Evolutionary conservation across 1,140 invertebrate genomes (phyloP).

Genomic region (Drosophila nikananu): DNA sequence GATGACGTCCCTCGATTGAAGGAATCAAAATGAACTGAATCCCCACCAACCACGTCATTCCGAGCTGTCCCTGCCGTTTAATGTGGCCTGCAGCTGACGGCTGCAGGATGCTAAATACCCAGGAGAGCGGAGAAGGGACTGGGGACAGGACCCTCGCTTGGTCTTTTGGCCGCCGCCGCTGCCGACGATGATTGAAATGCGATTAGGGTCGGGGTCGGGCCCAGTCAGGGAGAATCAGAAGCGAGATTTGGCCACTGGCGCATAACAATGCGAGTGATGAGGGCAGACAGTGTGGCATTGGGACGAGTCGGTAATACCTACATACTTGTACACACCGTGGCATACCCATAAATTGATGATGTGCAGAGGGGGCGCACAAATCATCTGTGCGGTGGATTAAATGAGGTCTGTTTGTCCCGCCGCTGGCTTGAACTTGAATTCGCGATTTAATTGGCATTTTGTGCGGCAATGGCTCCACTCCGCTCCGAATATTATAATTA

Average conservation of each 20-base stretch:
- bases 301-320: conserved; percentile 12
- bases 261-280: conserved; percentile 79
- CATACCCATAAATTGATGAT: conserved; percentile 57
- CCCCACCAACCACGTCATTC: conserved; percentile 1
- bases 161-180: conserved; percentile 64
- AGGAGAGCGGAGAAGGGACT: background rate
- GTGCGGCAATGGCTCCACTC: conserved; percentile 15
- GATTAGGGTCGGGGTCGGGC: conserved; percentile 72
- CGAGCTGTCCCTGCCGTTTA: conserved; percentile 11
- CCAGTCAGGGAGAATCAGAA: conserved; percentile 56
- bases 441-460: conserved; percentile 65
- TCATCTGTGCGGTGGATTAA: conserved; percentile 65
- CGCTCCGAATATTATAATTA: conserved; percentile 47
- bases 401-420: conserved; percentile 19
- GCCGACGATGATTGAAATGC: conserved; percentile 80
- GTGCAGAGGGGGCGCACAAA: conserved; percentile 49
- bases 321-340: background rate
- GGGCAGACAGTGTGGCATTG: conserved; percentile 63
- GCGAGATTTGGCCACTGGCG: conserved; percentile 76
- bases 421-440: conserved; percentile 60
- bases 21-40: conserved; percentile 23
- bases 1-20: conserved; percentile 25
- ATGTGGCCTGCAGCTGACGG: conserved; percentile 62
- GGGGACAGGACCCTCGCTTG: conserved; percentile 21
- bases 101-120: conserved; percentile 33